These are phyloP conservation scores for Poeciliopsis infans DNA, from an alignment of 2,797 vertebrate genomes.

Conservation along the genomic window DNA sequence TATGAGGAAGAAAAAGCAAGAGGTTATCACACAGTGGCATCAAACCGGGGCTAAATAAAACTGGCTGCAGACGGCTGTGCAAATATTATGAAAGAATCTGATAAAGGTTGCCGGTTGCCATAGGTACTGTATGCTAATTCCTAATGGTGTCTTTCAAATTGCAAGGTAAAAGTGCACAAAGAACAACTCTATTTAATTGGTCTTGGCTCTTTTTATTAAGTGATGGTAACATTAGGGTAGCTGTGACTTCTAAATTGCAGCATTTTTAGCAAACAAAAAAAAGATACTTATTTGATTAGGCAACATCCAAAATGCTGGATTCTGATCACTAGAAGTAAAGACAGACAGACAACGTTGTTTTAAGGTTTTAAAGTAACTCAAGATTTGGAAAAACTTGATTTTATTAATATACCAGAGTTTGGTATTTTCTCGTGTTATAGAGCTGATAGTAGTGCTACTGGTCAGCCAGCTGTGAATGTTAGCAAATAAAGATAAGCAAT, in stretches of 20 bases:
- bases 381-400: background rate
- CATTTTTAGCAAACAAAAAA: background rate
- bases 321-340: background rate
- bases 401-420: background rate
- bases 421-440: background rate
- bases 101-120: slow-evolving; percentile 86
- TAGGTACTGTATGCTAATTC: slow-evolving; percentile 87
- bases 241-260: background rate
- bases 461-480: background rate
- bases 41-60: slow-evolving; percentile 77
- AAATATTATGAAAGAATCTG: slow-evolving; percentile 84
- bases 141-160: slow-evolving; percentile 76
- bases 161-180: slow-evolving; percentile 46
- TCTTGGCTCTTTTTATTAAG: slow-evolving; percentile 72
- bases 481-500: background rate
- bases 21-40: slow-evolving; percentile 70
- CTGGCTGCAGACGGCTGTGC: slow-evolving; percentile 73
- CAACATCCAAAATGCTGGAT: background rate
- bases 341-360: background rate
- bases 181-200: slow-evolving; percentile 65
- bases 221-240: slow-evolving; percentile 14
- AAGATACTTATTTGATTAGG: background rate
- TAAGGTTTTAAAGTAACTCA: background rate
- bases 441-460: background rate
- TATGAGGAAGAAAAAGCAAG: slow-evolving; percentile 43